Evolutionary conservation across 2,888 invertebrate species (phyloP).

Genomic region (Muschampia plurimacula): DNA sequence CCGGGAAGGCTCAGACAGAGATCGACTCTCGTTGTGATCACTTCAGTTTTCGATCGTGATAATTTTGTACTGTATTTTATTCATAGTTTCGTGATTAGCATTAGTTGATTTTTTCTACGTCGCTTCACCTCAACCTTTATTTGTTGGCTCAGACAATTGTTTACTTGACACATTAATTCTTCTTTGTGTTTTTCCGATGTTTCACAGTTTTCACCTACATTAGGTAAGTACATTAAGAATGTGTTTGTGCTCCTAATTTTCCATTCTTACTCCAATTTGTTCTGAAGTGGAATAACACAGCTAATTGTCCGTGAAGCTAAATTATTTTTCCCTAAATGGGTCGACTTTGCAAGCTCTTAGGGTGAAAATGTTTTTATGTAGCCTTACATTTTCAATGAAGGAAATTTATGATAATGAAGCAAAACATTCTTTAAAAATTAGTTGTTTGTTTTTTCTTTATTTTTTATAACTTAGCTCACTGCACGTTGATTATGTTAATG

Average conservation of each 20-base stretch:
- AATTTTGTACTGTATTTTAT: conserved; percentile 4
- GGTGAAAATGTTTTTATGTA: conserved; percentile 47
- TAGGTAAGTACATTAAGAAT: conserved; percentile 31
- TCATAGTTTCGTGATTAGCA: not conserved
- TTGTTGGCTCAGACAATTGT: conserved; percentile 5
- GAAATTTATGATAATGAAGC: conserved; percentile 65
- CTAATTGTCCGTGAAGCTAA: conserved; percentile 26
- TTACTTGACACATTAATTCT: conserved; percentile 8
- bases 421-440: conserved; percentile 46
- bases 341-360: conserved; percentile 61
- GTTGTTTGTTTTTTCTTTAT: conserved; percentile 5
- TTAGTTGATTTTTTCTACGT: not conserved
- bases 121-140: not conserved
- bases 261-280: conserved; percentile 19
- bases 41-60: conserved; percentile 52
- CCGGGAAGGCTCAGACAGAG: conserved; percentile 70
- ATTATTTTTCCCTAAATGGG: conserved; percentile 63
- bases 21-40: conserved; percentile 69
- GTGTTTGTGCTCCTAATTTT: conserved; percentile 20
- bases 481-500: not conserved
- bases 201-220: conserved; percentile 17
- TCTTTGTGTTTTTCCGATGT: conserved; percentile 9
- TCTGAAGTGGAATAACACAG: conserved; percentile 20
- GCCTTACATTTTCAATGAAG: conserved; percentile 53
- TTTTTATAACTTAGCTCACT: not conserved